Evolutionary conservation across 2,888 invertebrate genomes (phyloP).

Genomic region (Nemoura dubitans): DNA sequence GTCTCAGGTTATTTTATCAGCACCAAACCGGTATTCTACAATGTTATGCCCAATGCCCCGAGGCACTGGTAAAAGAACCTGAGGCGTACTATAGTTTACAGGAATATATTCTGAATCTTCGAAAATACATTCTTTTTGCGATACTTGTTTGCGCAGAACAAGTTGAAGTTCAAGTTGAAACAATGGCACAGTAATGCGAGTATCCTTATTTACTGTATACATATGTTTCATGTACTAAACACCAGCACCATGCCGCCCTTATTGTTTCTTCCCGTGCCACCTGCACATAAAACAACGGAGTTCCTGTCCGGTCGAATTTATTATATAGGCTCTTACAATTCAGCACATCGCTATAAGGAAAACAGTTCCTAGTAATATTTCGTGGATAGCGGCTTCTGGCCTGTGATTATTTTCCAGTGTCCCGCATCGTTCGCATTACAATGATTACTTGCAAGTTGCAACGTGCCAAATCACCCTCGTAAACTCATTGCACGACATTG

Average conservation of each 20-base stretch:
- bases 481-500: slow-evolving; percentile 10
- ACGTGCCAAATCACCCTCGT: background rate
- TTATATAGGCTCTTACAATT: background rate
- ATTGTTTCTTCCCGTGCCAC: background rate
- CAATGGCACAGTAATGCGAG: too few relatives aligned
- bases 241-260: background rate
- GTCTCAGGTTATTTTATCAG: too few relatives aligned
- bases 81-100: too few relatives aligned
- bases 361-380: background rate
- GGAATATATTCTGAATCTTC: too few relatives aligned
- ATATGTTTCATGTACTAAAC: too few relatives aligned
- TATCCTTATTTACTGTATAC: too few relatives aligned
- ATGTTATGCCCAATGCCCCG: too few relatives aligned
- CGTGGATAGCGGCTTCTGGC: background rate
- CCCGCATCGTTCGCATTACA: background rate
- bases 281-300: background rate
- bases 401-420: background rate
- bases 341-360: background rate
- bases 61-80: too few relatives aligned
- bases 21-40: too few relatives aligned
- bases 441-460: background rate
- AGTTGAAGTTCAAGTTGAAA: too few relatives aligned
- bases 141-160: too few relatives aligned
- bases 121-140: too few relatives aligned
- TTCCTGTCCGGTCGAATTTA: background rate